phyloP scores from a whole-genome alignment of 2,797 vertebrate species.

The Salarias fasciatus region DNA sequence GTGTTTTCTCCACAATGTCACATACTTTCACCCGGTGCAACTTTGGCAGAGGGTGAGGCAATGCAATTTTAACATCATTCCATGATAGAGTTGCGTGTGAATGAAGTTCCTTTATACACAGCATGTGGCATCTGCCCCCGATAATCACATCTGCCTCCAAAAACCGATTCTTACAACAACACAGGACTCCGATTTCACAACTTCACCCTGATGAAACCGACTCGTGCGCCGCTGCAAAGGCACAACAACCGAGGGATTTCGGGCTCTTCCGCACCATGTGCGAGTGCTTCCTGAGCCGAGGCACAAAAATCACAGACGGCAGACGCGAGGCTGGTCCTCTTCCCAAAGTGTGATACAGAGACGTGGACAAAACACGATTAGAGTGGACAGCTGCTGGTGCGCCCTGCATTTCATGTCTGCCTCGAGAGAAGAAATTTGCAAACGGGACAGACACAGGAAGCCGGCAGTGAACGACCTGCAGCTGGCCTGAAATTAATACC shows the following conservation, averaged over 20 bases:
- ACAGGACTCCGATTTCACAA: constrained; percentile 48
- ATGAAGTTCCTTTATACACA: constrained; percentile 69
- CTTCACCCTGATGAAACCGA: constrained; percentile 52
- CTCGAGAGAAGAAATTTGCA: constrained; percentile 75
- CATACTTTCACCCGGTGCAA: constrained; percentile 53
- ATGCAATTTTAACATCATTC: constrained; percentile 74
- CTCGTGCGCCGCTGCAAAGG: constrained; percentile 24
- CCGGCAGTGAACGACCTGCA: constrained; percentile 69
- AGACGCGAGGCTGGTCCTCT: constrained; percentile 43
- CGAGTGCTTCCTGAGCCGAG: constrained; percentile 43
- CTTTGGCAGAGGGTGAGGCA: constrained; percentile 45
- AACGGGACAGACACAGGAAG: constrained; percentile 77
- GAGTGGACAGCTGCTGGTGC: constrained; percentile 81
- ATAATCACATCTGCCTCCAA: constrained; percentile 71
- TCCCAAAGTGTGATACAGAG: constrained; percentile 58
- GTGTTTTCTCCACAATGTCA: constrained; percentile 38
- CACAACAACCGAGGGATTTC: constrained; percentile 43
- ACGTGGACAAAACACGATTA: constrained; percentile 71
- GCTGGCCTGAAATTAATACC: constrained; percentile 76
- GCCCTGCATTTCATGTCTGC: constrained; percentile 68
- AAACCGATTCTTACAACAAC: constrained; percentile 54
- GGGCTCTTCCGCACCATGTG: constrained; percentile 30
- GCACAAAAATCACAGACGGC: constrained; percentile 62
- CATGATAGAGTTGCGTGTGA: constrained; percentile 69
- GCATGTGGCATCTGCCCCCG: constrained; percentile 71